Percentiles rank a stretch among this genome's conserved stretches.
Conservation (phyloP, 1,140 invertebrate genomes). For the Epicauta chinensis region DNA sequence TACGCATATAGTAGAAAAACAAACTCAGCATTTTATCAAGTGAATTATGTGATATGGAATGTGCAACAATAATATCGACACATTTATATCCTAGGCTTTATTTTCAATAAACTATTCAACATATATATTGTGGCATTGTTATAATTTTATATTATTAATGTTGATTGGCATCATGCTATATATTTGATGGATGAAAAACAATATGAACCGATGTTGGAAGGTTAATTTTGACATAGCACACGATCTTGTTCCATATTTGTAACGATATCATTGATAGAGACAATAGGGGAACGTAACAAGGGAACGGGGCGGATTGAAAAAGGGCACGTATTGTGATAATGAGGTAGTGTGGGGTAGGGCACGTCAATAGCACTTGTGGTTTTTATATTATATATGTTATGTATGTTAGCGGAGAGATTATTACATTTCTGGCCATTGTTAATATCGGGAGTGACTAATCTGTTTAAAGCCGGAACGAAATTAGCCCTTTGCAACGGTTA, state of each 20-base stretch:
- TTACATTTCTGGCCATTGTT: constrained; percentile 5
- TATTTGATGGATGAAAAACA: too few relatives aligned
- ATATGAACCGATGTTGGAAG: neutral
- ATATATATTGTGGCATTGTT: constrained; percentile 2
- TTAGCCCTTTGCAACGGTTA: too few relatives aligned
- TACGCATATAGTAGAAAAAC: constrained; percentile 13
- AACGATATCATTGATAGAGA: neutral
- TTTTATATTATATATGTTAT: constrained; percentile 1
- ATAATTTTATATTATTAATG: constrained; percentile 5
- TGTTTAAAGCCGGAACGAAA: neutral
- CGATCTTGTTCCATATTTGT: constrained; percentile 9
- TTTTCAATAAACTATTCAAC: constrained; percentile 13
- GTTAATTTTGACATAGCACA: constrained; percentile 10
- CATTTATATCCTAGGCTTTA: too few relatives aligned
- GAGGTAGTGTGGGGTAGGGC: constrained; percentile 5
- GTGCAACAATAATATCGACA: constrained; percentile 8
- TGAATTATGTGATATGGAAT: constrained; percentile 16
- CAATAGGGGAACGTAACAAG: neutral
- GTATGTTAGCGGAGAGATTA: constrained; percentile 14
- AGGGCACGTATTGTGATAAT: constrained; percentile 16
- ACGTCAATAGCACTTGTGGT: constrained; percentile 15
- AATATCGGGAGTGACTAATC: constrained; percentile 12
- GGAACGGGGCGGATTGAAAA: constrained; percentile 1
- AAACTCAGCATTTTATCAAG: constrained; percentile 16
- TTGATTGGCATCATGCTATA: constrained; percentile 7